These are phyloP conservation scores for Potamilus streckersoni DNA, from an alignment of 1,140 invertebrate genomes.

Conservation along the genomic window DNA sequence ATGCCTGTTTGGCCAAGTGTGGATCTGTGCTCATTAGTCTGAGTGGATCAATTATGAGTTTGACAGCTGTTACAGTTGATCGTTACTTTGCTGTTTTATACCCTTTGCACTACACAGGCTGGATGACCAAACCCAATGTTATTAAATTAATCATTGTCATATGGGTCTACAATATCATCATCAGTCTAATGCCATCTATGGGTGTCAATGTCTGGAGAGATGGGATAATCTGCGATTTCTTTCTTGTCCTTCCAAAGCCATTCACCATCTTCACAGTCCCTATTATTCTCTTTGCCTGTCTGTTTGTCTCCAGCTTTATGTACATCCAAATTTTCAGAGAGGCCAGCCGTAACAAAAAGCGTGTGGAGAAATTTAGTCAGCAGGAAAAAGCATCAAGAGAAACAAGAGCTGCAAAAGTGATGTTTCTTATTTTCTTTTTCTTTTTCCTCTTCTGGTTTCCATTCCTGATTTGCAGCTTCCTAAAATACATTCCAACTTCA, in stretches of 20 bases:
- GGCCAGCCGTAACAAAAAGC: background rate
- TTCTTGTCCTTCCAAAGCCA: background rate
- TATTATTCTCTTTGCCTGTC: background rate
- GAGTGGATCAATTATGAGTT: background rate
- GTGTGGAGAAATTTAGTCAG: background rate
- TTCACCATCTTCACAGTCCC: constrained; percentile 1
- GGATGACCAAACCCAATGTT: background rate
- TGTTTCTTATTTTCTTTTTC: constrained; percentile 1
- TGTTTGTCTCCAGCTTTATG: background rate
- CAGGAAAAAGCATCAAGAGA: constrained; percentile 1
- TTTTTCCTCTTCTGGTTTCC: constrained; percentile 9
- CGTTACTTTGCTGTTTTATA: constrained; percentile 1
- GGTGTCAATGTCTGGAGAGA: background rate
- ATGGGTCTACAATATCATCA: background rate
- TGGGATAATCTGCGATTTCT: background rate
- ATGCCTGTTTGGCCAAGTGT: background rate
- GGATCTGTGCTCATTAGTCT: constrained; percentile 3
- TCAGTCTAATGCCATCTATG: background rate
- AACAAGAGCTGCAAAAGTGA: background rate
- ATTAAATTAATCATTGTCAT: background rate
- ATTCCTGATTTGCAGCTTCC: constrained; percentile 1
- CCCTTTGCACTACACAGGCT: background rate
- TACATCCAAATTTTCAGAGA: constrained; percentile 1
- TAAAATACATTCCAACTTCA: background rate
- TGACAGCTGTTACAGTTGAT: background rate